Percentiles rank a stretch among this genome's conserved stretches.
These are phyloP conservation scores for Pseudochirops cupreus DNA, from an alignment of 2,797 vertebrate species.

Conservation along the genomic window DNA sequence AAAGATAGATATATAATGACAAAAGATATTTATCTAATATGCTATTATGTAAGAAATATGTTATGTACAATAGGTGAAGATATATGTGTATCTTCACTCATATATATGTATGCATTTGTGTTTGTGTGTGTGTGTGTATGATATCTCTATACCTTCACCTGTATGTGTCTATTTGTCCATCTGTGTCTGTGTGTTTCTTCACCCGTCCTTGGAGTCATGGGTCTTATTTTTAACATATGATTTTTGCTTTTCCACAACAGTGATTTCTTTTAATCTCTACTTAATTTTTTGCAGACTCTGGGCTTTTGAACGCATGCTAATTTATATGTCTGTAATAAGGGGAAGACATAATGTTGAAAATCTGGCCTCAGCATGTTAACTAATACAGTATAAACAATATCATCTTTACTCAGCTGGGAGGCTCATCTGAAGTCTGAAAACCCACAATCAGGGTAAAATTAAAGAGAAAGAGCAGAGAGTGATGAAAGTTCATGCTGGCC, in stretches of 20 bases:
- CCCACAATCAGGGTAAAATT: background rate
- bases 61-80: background rate
- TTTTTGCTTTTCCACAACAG: constrained; percentile 9
- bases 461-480: background rate
- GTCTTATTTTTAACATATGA: constrained; percentile 59
- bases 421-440: background rate
- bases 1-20: background rate
- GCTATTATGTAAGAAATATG: background rate
- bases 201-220: constrained; percentile 15
- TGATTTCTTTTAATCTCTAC: constrained; percentile 38
- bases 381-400: constrained; percentile 38
- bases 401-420: constrained; percentile 9
- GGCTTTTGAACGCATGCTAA: constrained; percentile 36
- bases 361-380: constrained; percentile 58
- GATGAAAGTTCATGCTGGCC: background rate
- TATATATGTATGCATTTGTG: background rate
- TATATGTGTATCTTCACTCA: background rate
- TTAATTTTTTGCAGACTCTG: constrained; percentile 64
- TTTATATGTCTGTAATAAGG: constrained; percentile 59
- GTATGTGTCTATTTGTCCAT: background rate
- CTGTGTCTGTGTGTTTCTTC: background rate
- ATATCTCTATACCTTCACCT: background rate
- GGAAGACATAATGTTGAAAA: constrained; percentile 45
- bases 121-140: no score
- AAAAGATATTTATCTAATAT: background rate